Evolutionary conservation across 2,888 invertebrate species (phyloP).

Genomic region (Tiphia femorata): DNA sequence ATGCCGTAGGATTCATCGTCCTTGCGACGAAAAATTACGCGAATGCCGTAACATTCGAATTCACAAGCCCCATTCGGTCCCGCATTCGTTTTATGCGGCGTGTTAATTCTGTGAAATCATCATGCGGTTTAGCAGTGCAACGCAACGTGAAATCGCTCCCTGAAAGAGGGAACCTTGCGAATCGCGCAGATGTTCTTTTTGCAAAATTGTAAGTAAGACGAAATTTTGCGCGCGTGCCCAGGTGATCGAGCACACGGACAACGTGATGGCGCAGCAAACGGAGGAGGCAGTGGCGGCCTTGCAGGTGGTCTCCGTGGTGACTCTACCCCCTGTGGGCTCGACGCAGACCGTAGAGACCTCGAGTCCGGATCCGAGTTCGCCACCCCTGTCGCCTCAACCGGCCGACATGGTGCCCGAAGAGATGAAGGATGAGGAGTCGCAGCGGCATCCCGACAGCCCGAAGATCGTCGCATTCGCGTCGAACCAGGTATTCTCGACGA

Average conservation of each 20-base stretch:
- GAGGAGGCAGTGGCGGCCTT: constrained; percentile 67
- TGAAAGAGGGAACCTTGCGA: no score
- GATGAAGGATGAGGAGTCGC: constrained; percentile 55
- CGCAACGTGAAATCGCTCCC: no score
- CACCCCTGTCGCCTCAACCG: constrained; percentile 60
- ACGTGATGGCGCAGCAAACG: constrained; percentile 65
- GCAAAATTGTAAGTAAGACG: no score
- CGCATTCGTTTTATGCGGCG: not conserved
- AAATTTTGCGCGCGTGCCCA: no score
- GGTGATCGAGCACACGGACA: constrained; percentile 67
- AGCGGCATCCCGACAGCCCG: constrained; percentile 55
- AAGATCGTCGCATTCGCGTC: constrained; percentile 58
- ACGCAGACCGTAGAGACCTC: constrained; percentile 76
- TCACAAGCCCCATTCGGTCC: no score
- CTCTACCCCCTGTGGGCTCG: constrained; percentile 74
- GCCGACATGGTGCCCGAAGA: constrained; percentile 39
- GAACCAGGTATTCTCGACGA: constrained; percentile 52
- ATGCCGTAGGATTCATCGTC: no score
- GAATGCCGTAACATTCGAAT: no score
- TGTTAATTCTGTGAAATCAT: not conserved
- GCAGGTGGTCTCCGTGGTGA: constrained; percentile 71
- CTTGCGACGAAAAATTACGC: no score
- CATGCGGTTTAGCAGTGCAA: not conserved
- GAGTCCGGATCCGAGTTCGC: constrained; percentile 69
- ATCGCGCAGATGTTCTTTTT: no score